Evolutionary conservation across 2,113 vertebrate species (phyloP).

Genomic region (Drymodes brunneopygia): DNA sequence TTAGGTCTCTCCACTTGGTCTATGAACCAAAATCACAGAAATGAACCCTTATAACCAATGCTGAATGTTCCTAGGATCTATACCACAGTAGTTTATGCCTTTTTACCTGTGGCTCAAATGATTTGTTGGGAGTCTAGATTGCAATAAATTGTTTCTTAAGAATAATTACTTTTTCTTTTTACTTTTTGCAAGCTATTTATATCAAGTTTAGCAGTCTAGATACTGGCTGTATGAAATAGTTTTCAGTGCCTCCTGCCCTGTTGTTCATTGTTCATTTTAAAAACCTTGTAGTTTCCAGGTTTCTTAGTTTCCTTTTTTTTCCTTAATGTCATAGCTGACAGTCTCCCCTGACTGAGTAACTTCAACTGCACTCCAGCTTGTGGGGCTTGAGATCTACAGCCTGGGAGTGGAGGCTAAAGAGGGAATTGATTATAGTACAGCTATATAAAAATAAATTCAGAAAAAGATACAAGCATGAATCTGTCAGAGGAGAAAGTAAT

Average conservation of each 20-base stretch:
- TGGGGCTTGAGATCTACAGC: constrained; percentile 3
- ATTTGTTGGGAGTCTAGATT: background rate
- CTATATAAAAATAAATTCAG: background rate
- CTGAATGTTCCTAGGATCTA: background rate
- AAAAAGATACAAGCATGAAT: background rate
- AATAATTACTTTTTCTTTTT: background rate
- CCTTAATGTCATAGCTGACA: background rate
- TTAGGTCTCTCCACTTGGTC: background rate
- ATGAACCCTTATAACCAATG: background rate
- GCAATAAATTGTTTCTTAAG: background rate
- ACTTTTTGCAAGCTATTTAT: background rate
- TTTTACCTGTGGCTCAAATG: background rate
- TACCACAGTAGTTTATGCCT: background rate
- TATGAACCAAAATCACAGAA: background rate
- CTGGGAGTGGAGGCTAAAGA: background rate
- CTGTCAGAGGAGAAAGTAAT: constrained; percentile 32
- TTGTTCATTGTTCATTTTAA: background rate
- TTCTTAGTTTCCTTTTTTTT: background rate
- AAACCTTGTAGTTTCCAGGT: background rate
- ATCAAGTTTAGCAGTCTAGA: background rate
- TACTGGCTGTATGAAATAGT: background rate
- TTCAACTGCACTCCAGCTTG: background rate
- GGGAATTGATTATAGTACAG: background rate
- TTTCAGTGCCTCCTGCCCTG: background rate
- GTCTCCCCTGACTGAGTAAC: background rate